Conservation (phyloP, 2,888 invertebrate genomes). For the Sinentomon sp. region DNA sequence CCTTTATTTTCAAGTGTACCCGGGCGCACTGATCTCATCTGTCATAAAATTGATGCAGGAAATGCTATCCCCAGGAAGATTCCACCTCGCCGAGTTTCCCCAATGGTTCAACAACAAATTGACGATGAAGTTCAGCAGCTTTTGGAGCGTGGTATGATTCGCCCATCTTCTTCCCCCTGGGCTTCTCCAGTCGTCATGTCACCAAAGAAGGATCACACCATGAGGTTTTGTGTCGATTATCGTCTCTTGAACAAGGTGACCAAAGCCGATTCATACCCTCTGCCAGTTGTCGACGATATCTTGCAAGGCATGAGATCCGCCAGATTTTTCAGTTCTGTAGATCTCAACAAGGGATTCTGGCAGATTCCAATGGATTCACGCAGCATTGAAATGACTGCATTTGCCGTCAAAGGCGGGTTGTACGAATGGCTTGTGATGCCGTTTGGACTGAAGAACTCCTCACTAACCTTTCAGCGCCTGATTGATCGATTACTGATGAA, state of each 20-base stretch:
- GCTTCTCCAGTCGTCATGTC: constrained; percentile 5
- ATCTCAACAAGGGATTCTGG: constrained; percentile 12
- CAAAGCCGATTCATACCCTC: constrained; percentile 5
- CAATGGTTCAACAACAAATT: background rate
- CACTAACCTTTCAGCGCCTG: constrained; percentile 9
- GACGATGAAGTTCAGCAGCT: constrained; percentile 4
- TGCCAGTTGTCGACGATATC: constrained; percentile 5
- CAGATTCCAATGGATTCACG: constrained; percentile 10
- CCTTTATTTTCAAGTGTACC: no score
- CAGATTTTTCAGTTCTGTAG: constrained; percentile 8
- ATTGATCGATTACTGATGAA: constrained; percentile 9
- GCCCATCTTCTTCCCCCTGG: constrained; percentile 6
- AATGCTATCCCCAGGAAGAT: no score
- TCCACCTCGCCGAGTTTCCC: background rate
- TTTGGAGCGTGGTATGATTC: constrained; percentile 4
- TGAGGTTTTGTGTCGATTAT: constrained; percentile 8
- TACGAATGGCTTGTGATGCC: constrained; percentile 9
- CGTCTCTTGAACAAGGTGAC: constrained; percentile 5
- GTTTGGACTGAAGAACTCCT: constrained; percentile 11
- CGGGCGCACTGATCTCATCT: no score
- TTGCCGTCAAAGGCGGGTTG: constrained; percentile 9
- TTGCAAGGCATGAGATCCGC: constrained; percentile 4
- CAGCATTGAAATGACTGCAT: constrained; percentile 12
- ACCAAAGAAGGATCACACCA: constrained; percentile 5
- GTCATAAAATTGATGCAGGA: no score